Conservation (phyloP, 2,888 invertebrate species). For the Pandemis corylana region DNA sequence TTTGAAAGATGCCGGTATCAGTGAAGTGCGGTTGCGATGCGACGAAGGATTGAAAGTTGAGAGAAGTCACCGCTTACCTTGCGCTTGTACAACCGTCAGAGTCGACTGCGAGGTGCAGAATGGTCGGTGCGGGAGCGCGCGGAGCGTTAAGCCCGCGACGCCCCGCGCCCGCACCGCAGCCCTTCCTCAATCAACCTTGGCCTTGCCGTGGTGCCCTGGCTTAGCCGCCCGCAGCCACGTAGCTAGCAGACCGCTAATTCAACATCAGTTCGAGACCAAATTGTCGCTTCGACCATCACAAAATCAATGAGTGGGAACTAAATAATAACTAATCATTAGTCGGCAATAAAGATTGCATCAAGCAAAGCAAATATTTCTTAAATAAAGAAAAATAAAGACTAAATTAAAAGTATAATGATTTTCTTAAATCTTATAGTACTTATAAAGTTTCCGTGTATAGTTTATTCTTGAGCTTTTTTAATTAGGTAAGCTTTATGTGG, state of each 20-base stretch:
- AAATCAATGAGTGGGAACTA: conserved; percentile 32
- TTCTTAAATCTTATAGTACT: background rate
- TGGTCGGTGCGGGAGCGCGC: conserved; percentile 80
- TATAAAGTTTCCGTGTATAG: background rate
- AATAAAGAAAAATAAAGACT: background rate
- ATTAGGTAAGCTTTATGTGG: background rate
- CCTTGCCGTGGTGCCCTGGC: conserved; percentile 72
- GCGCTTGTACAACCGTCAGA: conserved; percentile 83
- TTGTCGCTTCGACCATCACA: conserved; percentile 33
- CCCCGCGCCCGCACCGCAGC: conserved; percentile 77
- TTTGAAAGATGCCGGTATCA: conserved; percentile 57
- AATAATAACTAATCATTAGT: conserved; percentile 31
- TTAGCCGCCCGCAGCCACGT: conserved; percentile 33
- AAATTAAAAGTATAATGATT: background rate
- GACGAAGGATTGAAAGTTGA: conserved; percentile 61
- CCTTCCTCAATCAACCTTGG: conserved; percentile 80
- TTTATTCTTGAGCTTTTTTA: background rate
- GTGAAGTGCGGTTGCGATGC: conserved; percentile 51
- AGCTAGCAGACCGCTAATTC: conserved; percentile 39
- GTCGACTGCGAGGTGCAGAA: conserved; percentile 85
- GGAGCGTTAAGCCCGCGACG: conserved; percentile 78
- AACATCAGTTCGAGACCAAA: conserved; percentile 38
- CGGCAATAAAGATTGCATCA: background rate
- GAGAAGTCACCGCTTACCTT: conserved; percentile 82
- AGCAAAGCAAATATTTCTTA: background rate